Evolutionary conservation across 2,113 vertebrate species (phyloP), one percentile per base, ranked within the genome.

Genomic region (Caracal caracal): DNA sequence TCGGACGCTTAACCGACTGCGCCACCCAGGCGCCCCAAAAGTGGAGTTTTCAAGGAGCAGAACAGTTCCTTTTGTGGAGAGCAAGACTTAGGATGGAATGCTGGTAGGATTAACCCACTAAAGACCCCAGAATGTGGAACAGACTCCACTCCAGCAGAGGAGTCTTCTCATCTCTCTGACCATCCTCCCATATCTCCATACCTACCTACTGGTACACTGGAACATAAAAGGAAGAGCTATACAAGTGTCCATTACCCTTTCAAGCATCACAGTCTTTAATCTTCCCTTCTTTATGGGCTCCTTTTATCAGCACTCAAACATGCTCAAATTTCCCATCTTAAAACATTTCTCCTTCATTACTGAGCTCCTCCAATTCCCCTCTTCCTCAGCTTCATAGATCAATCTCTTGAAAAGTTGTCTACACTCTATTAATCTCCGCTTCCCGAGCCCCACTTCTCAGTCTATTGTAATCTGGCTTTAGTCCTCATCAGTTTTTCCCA

Each of bases 211-310:
- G 26, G 78, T 68, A 35, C 22, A 19, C 0, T 68, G 26, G 33
- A 49, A 83, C 49, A n/a, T 47, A n/a, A 66, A 88, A 76, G 30
- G 49, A 83, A 78, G 37, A 75, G 56, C 40, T 75, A 88, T 47
- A 37, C 33, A 12, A 49, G 56, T 76, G 24, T 37, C 59, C 26
- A 1, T 81, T 80, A 22, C n/a, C 7, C 2, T 70, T 66, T 76
- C 47, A 83, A 13, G 16, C 43, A 33, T 66, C 35, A 7, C 1
- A 2, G 8, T 24, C 30, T 73, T 81, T 11, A 28, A 30, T 35
- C 30, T 88, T 56, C 80, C 47, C 35, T 78, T 53, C n/a, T 71
- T 43, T 40, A 51, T 40, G 61, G 33, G 15, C 70, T 88, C 33
- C 59, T 93, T 33, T 49, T 20, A 40, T 40, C 19, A n/a, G 24